phyloP scores from a whole-genome alignment of 2,113 vertebrate species.

The Haplochromis vanheusdeni region DNA sequence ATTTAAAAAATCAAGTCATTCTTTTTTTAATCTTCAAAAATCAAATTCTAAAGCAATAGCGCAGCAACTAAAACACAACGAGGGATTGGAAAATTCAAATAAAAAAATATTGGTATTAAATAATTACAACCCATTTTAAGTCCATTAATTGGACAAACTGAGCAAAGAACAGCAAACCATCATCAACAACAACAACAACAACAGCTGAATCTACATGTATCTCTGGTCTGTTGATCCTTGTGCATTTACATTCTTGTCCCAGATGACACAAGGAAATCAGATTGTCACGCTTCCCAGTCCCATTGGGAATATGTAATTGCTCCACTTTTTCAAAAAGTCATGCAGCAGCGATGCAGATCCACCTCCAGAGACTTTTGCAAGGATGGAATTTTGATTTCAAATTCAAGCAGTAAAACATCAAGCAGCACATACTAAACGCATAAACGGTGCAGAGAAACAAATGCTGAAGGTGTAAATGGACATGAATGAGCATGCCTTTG shows the following conservation, averaged over 20 bases:
- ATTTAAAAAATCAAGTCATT: background rate
- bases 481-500: background rate
- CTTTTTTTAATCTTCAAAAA: background rate
- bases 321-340: background rate
- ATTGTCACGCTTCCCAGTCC: background rate
- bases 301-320: background rate
- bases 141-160: background rate
- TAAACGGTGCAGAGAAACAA: background rate
- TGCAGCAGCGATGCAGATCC: background rate
- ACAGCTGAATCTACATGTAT: accelerated
- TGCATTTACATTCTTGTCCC: background rate
- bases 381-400: background rate
- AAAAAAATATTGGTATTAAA: background rate
- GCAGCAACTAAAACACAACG: background rate
- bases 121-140: background rate
- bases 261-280: background rate
- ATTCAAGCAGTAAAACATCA: background rate
- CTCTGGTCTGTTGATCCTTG: background rate
- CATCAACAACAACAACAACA: background rate
- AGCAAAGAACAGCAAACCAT: background rate
- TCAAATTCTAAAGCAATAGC: background rate
- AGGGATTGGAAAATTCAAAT: background rate
- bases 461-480: slow-evolving; percentile 2
- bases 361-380: background rate
- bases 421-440: background rate